Conservation (phyloP, 2,888 invertebrate genomes). For the Parelbella ahira region DNA sequence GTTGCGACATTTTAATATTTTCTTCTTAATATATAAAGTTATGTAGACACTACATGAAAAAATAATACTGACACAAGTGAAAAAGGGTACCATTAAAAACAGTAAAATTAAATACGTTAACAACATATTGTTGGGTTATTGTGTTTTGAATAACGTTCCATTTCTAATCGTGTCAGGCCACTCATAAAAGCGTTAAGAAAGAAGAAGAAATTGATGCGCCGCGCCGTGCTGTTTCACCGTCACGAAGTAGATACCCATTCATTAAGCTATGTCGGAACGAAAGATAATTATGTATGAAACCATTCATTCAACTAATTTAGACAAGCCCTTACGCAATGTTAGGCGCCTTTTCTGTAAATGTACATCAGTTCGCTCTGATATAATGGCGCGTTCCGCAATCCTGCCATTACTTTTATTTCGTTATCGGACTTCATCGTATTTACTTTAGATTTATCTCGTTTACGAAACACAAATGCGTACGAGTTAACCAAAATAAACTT, state of each 20-base stretch:
- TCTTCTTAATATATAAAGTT: no score
- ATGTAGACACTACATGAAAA: no score
- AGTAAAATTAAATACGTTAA: no score
- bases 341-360: slow-evolving; percentile 24
- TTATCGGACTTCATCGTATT: slow-evolving; percentile 19
- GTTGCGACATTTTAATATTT: no score
- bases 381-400: slow-evolving; percentile 22
- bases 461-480: slow-evolving; percentile 20
- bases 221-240: slow-evolving; percentile 28
- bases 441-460: slow-evolving; percentile 22
- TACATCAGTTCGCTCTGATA: slow-evolving; percentile 21
- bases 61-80: no score
- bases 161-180: slow-evolving; percentile 9
- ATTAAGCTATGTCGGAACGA: slow-evolving; percentile 28
- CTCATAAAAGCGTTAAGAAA: slow-evolving; percentile 13
- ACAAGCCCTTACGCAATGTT: slow-evolving; percentile 18
- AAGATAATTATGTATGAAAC: slow-evolving; percentile 28
- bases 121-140: background rate
- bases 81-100: no score
- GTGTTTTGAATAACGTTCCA: background rate
- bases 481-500: slow-evolving; percentile 19
- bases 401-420: slow-evolving; percentile 23
- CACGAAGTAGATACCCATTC: slow-evolving; percentile 27
- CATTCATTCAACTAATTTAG: slow-evolving; percentile 28
- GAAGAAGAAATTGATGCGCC: slow-evolving; percentile 18